These are phyloP conservation scores for Micoletzkya japonica DNA, from an alignment of 2,888 invertebrate species.

Conservation along the genomic window DNA sequence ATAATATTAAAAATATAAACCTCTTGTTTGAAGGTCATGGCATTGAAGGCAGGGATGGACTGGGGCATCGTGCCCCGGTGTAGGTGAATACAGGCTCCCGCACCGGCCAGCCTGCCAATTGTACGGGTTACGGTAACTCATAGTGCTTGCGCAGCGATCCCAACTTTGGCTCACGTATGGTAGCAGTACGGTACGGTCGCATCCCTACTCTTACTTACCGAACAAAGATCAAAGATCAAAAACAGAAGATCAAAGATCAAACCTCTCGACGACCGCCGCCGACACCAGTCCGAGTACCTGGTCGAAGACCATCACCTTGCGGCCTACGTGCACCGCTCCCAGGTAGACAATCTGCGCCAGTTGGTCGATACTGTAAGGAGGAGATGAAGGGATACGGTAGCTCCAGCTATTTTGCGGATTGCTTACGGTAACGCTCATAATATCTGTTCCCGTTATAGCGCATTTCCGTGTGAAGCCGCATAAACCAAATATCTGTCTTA, in stretches of 20 bases:
- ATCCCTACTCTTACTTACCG: no score
- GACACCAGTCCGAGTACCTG: slow-evolving; percentile 83
- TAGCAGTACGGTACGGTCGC: no score
- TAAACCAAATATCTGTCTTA: no score
- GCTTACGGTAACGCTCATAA: not conserved
- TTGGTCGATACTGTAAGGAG: slow-evolving; percentile 78
- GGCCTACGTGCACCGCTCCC: slow-evolving; percentile 77
- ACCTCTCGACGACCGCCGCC: slow-evolving; percentile 66
- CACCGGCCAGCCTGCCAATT: slow-evolving; percentile 70
- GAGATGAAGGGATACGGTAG: not conserved
- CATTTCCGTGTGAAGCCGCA: no score
- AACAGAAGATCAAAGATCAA: no score
- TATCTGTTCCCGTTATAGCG: no score
- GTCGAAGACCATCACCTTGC: slow-evolving; percentile 76
- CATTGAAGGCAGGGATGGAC: slow-evolving; percentile 46
- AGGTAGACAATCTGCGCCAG: slow-evolving; percentile 84
- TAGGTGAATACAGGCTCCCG: slow-evolving; percentile 68
- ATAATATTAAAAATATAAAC: no score
- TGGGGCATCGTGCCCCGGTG: slow-evolving; percentile 45
- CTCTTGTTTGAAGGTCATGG: slow-evolving; percentile 44
- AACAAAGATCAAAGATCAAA: no score
- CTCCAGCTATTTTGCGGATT: not conserved
- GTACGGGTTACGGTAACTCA: no score
- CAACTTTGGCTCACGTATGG: no score
- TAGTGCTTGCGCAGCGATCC: no score